Evolutionary conservation across 35 echinoderm and acorn worm species (phyloP), one percentile per base, ranked within the genome.

Genomic region (Diadema setosum): DNA sequence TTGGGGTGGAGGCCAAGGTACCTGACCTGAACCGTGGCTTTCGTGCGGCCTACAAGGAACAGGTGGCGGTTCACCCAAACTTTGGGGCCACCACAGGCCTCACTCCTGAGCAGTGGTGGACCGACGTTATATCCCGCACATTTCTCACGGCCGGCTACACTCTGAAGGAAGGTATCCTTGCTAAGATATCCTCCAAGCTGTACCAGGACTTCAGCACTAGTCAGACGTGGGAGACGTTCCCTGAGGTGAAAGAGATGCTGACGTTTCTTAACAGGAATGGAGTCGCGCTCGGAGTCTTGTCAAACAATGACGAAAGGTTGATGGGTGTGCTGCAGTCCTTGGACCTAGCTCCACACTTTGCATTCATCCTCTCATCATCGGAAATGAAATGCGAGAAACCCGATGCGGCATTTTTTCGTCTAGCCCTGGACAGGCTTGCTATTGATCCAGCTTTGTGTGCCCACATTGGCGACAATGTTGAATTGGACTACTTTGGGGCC

Each of bases 241-340:
- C 95, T 2, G 95, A 98, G 61, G 95, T 98, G 4, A 91, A 91
- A 29, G 85, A 93, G 3, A 88, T 91, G 80, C 39, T 98, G 56
- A 88, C 61, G 5, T 88, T 91, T 43, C 40, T 98, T 1, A 94
- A 98, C 41, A 83, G 48, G 37, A 88, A 91, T 48, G 95, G 95
- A 23, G 70, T 94, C 0, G 87, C 88, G 9, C 81, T 98, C 27
- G 87, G 95, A 44, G 95, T 89, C 1, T 32, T 98, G 36, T 98
- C 95, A 57, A 93, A 98, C 67, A 88, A 83, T 35, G 95, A 98
- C 55, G 92, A 89, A 35, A 69, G 95, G 17, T 23, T 94, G 3
- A 42, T 93, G 18, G 39, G 70, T 8, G 37, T 94, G 35, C 58
- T 98, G 41, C 45, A 87, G 82, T 67, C 86, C 9, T 24, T 88